Evolutionary conservation across 92 coral and sea anemone species (phyloP).

Genomic region (Muricea muricata): DNA sequence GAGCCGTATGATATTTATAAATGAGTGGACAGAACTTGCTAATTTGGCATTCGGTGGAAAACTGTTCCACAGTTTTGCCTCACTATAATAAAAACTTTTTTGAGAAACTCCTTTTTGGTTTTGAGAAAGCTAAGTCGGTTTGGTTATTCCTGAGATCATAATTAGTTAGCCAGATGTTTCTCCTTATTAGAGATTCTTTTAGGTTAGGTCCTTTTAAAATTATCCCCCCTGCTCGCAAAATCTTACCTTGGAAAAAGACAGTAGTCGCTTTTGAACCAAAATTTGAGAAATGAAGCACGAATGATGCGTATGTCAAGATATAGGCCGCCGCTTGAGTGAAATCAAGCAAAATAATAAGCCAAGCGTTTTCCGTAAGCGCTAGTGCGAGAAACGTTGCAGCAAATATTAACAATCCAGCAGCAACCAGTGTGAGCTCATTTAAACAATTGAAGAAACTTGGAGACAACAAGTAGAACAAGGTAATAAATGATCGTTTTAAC

Average conservation of each 20-base stretch:
- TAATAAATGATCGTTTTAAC: neutral
- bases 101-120: too few species aligned
- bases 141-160: too few species aligned
- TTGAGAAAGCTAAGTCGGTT: too few species aligned
- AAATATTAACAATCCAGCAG: neutral
- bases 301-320: constrained; percentile 1
- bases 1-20: too few species aligned
- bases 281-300: constrained; percentile 12
- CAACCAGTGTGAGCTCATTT: neutral
- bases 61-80: too few species aligned
- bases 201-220: too few species aligned
- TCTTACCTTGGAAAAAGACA: constrained; percentile 18
- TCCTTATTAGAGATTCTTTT: too few species aligned
- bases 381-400: neutral
- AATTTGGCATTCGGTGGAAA: too few species aligned
- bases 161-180: too few species aligned
- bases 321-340: constrained; percentile 1
- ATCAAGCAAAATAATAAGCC: constrained; percentile 17
- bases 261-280: constrained; percentile 6
- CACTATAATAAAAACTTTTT: too few species aligned
- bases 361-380: neutral
- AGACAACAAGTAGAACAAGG: constrained; percentile 1
- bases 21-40: too few species aligned
- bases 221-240: too few species aligned
- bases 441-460: neutral